phyloP scores from a whole-genome alignment of 2,113 vertebrate species.

The Gasterosteus aculeatus region DNA sequence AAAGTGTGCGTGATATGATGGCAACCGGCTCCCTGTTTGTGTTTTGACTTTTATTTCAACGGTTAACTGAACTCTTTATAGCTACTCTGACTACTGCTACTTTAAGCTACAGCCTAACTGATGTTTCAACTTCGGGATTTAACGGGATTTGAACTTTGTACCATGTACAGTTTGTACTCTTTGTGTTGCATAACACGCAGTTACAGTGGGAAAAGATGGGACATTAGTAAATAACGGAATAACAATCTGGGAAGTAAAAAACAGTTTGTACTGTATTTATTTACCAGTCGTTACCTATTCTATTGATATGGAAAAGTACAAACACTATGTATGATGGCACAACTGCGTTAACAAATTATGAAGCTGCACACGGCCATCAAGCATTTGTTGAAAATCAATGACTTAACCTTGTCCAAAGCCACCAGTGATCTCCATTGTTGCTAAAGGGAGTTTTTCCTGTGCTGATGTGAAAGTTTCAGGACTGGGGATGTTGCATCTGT shows the following conservation, averaged over 20 bases:
- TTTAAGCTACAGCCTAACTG: too few relatives aligned
- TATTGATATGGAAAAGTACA: neutral
- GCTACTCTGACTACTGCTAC: neutral
- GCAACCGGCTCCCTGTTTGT: constrained; percentile 24
- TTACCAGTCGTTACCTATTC: neutral
- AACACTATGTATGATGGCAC: neutral
- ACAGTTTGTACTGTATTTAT: neutral
- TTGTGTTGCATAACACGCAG: neutral
- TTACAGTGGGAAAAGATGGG: neutral
- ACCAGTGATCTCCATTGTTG: neutral
- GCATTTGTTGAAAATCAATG: neutral
- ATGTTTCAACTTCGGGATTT: too few relatives aligned
- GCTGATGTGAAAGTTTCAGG: too few relatives aligned
- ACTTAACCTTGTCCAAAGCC: neutral
- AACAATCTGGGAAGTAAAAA: neutral
- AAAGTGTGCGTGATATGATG: constrained; percentile 17
- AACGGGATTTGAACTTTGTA: neutral
- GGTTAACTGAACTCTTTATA: neutral
- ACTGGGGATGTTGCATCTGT: too few relatives aligned
- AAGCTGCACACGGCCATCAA: neutral
- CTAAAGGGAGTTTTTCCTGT: neutral
- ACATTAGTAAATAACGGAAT: neutral
- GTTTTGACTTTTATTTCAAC: constrained; percentile 22
- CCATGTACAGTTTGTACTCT: neutral
- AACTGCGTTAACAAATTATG: neutral